phyloP scores from a whole-genome alignment of 2,888 invertebrate genomes.

The Punctoribates punctum region DNA sequence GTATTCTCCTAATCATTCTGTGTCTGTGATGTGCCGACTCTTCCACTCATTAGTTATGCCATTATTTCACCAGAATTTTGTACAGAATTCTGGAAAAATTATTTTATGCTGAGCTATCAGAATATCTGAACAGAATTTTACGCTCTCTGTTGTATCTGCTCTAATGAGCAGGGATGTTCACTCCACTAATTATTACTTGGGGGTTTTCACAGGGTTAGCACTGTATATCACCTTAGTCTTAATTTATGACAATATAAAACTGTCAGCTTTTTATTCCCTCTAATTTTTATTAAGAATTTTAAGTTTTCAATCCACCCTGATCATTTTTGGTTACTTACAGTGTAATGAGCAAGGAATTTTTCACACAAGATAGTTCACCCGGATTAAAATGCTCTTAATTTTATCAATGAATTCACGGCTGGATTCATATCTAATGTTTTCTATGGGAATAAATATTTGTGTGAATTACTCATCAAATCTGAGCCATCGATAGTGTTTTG shows the following conservation, averaged over 20 bases:
- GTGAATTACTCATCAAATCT: slow-evolving; percentile 20
- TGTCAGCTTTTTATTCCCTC: too few relatives aligned
- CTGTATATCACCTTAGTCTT: too few relatives aligned
- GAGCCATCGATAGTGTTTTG: not conserved
- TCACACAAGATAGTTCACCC: too few relatives aligned
- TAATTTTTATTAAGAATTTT: too few relatives aligned
- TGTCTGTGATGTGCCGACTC: not conserved
- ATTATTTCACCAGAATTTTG: not conserved
- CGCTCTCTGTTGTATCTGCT: not conserved
- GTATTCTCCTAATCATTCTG: not conserved
- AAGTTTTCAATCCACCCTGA: too few relatives aligned
- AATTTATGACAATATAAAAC: too few relatives aligned
- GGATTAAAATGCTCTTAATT: not conserved
- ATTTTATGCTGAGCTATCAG: not conserved
- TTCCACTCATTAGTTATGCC: not conserved
- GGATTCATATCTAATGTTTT: not conserved
- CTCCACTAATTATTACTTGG: not conserved
- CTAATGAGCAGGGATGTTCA: not conserved
- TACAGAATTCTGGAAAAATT: not conserved
- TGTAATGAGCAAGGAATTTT: too few relatives aligned
- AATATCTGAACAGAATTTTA: not conserved
- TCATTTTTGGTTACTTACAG: too few relatives aligned
- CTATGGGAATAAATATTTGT: not conserved
- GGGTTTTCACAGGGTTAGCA: too few relatives aligned
- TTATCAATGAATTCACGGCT: not conserved